Evolutionary conservation across 2,888 invertebrate species (phyloP).

Genomic region (Megaustenia siamemsis): DNA sequence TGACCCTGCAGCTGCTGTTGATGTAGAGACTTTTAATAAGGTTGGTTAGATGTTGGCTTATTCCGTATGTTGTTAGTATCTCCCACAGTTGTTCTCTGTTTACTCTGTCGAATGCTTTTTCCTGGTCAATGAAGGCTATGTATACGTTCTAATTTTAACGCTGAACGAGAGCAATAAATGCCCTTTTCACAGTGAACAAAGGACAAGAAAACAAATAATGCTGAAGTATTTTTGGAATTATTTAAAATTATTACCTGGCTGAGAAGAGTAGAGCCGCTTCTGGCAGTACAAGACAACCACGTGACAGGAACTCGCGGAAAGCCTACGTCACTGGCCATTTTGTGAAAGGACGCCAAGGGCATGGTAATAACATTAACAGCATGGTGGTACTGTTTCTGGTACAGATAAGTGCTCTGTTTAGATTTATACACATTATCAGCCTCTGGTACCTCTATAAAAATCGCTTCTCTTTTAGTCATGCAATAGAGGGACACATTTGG

Average conservation of each 20-base stretch:
- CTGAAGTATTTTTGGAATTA: no score
- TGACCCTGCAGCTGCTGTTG: no score
- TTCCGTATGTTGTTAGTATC: no score
- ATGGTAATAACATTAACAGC: constrained; percentile 71
- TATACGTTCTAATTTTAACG: no score
- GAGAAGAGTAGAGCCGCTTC: constrained; percentile 72
- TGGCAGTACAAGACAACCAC: constrained; percentile 71
- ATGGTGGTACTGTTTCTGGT: constrained; percentile 70
- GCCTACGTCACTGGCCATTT: constrained; percentile 73
- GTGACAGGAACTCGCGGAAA: constrained; percentile 71
- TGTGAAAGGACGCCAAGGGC: constrained; percentile 74
- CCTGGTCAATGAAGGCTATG: no score
- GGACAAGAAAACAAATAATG: no score
- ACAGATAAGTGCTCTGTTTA: constrained; percentile 60
- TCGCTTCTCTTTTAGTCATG: constrained; percentile 70
- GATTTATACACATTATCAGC: constrained; percentile 65
- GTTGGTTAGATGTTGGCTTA: no score
- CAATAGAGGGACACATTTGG: constrained; percentile 73
- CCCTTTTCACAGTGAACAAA: no score
- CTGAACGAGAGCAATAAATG: no score
- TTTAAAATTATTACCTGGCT: constrained; percentile 68
- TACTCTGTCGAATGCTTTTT: no score
- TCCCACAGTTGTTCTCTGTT: no score
- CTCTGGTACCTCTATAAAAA: constrained; percentile 71
- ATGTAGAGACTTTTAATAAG: no score